These are phyloP conservation scores for Metaphire vulgaris DNA, from an alignment of 1,140 invertebrate genomes.

Conservation along the genomic window DNA sequence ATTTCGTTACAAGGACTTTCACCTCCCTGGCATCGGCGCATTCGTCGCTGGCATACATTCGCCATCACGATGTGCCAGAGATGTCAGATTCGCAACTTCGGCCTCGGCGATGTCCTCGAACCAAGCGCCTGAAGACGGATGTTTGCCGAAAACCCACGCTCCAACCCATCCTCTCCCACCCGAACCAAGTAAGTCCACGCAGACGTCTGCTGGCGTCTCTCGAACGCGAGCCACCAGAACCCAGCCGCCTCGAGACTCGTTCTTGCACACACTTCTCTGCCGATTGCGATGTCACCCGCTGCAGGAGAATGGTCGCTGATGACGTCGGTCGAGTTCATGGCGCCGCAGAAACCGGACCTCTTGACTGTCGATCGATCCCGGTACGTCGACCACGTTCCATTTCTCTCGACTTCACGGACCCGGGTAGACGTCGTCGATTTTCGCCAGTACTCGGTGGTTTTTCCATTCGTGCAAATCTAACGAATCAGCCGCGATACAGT, in stretches of 20 bases:
- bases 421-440: constrained; percentile 68
- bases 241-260: constrained; percentile 57
- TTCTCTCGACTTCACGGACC: constrained; percentile 61
- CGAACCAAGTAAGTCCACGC: neutral
- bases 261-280: constrained; percentile 60
- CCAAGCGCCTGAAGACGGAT: constrained; percentile 83
- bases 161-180: neutral
- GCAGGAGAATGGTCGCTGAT: constrained; percentile 88
- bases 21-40: constrained; percentile 56
- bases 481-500: too few species aligned
- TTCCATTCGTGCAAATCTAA: constrained; percentile 85
- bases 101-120: constrained; percentile 81
- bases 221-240: constrained; percentile 71
- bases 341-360: constrained; percentile 58
- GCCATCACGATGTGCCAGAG: neutral
- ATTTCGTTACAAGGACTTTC: constrained; percentile 28
- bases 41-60: constrained; percentile 58
- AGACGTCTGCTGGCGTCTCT: constrained; percentile 57
- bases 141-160: constrained; percentile 68
- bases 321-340: constrained; percentile 67
- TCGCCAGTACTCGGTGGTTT: constrained; percentile 78
- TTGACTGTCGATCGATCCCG: constrained; percentile 66
- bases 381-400: constrained; percentile 59
- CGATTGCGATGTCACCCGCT: constrained; percentile 64
- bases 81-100: constrained; percentile 28